Percentiles rank a stretch among this genome's conserved stretches.
Conservation (phyloP, 2,797 vertebrate genomes). For the Arctocebus calabarensis region DNA sequence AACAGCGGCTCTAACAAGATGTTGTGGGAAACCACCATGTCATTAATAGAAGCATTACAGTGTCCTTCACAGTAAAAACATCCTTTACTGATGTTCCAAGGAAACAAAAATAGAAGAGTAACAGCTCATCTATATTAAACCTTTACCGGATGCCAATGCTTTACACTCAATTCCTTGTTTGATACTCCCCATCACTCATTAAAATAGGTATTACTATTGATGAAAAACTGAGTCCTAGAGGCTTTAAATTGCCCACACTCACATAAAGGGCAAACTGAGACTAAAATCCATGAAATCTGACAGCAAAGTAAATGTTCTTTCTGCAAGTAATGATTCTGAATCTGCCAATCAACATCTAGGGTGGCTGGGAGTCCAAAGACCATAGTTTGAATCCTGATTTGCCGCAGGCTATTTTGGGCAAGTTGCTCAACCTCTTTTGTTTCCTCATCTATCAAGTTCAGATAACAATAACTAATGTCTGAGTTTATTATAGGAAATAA, state of each 20-base stretch:
- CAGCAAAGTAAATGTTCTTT: conserved; percentile 17
- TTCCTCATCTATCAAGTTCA: background rate
- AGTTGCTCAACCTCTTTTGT: conserved; percentile 42
- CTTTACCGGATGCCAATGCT: background rate
- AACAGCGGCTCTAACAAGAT: background rate
- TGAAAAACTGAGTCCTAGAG: background rate
- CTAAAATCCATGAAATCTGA: conserved; percentile 18
- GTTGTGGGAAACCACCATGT: background rate
- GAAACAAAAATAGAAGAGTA: background rate
- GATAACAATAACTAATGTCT: background rate
- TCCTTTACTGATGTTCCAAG: background rate
- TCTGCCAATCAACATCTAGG: background rate
- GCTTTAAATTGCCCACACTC: background rate
- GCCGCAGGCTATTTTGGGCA: background rate
- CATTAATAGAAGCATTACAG: background rate
- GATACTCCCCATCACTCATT: background rate
- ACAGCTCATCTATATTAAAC: background rate
- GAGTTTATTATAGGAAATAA: background rate
- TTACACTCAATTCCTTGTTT: background rate
- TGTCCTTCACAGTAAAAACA: background rate
- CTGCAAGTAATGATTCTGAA: background rate
- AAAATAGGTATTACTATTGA: background rate
- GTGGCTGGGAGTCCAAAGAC: background rate
- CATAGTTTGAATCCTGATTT: background rate
- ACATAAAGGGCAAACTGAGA: background rate